Evolutionary conservation across 2,888 invertebrate species (phyloP).

Genomic region (Corbicula japonica): DNA sequence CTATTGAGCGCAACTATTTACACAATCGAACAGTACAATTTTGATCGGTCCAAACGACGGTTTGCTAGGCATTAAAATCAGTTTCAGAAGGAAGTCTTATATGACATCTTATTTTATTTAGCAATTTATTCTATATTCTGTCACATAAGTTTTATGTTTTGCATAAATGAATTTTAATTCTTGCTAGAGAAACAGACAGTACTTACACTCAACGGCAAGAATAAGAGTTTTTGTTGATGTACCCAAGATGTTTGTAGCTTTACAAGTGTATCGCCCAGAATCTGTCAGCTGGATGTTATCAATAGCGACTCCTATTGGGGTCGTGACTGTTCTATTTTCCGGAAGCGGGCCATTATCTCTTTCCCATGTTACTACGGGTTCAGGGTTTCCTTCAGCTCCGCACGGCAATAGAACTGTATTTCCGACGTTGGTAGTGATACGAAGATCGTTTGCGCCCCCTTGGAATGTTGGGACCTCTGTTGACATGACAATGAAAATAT

Average conservation of each 20-base stretch:
- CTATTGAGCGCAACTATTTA: too few relatives aligned
- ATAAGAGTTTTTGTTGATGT: conserved; percentile 50
- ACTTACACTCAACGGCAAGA: conserved; percentile 46
- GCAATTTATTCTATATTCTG: too few relatives aligned
- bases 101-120: too few relatives aligned
- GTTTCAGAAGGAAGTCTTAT: too few relatives aligned
- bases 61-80: too few relatives aligned
- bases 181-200: too few relatives aligned
- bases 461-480: conserved; percentile 47
- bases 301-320: conserved; percentile 52
- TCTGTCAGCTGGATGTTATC: conserved; percentile 37
- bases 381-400: conserved; percentile 42
- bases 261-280: conserved; percentile 54
- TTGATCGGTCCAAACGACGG: too few relatives aligned
- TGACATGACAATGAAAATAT: too few relatives aligned
- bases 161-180: too few relatives aligned
- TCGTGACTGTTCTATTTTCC: conserved; percentile 45
- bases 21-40: too few relatives aligned
- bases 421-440: conserved; percentile 47
- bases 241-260: conserved; percentile 57
- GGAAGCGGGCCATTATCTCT: conserved; percentile 45
- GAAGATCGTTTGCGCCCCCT: conserved; percentile 43
- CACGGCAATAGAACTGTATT: conserved; percentile 59
- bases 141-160: too few relatives aligned
- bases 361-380: conserved; percentile 50